These are phyloP conservation scores for Gymnothorax javanicus DNA, from an alignment of 2,797 vertebrate genomes.

Conservation along the genomic window DNA sequence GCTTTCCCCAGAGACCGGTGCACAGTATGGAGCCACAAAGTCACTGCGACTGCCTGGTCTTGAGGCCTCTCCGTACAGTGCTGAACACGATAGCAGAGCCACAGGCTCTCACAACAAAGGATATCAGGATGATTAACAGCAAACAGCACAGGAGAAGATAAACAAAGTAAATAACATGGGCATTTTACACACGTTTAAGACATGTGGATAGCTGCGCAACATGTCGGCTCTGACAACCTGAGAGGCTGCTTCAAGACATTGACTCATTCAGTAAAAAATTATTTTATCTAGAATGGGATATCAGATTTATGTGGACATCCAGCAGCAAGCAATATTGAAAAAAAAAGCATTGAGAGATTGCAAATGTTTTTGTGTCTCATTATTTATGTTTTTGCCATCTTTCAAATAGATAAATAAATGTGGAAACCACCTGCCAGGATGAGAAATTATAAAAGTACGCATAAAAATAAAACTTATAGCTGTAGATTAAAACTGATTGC, in stretches of 20 bases:
- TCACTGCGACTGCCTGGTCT: neutral
- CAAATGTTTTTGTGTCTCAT: neutral
- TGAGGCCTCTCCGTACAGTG: neutral
- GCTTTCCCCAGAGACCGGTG: constrained; percentile 41
- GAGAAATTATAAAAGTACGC: neutral
- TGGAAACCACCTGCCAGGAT: neutral
- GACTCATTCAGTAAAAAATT: neutral
- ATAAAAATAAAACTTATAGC: neutral
- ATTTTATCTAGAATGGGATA: neutral
- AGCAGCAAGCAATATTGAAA: neutral
- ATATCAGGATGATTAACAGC: constrained; percentile 48
- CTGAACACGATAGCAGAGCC: neutral
- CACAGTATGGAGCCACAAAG: constrained; percentile 60
- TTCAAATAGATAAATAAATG: neutral
- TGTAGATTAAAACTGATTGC: neutral
- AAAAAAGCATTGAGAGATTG: no score
- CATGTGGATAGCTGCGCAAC: no score
- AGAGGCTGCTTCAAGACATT: neutral
- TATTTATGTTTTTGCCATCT: neutral
- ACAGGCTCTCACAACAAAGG: constrained; percentile 52
- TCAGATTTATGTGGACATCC: neutral
- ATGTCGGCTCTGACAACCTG: neutral
- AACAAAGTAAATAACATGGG: neutral
- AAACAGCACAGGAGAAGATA: neutral
- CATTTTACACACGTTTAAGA: neutral